These are phyloP conservation scores for Sussaba pulchella DNA, from an alignment of 2,888 invertebrate genomes.

Conservation along the genomic window DNA sequence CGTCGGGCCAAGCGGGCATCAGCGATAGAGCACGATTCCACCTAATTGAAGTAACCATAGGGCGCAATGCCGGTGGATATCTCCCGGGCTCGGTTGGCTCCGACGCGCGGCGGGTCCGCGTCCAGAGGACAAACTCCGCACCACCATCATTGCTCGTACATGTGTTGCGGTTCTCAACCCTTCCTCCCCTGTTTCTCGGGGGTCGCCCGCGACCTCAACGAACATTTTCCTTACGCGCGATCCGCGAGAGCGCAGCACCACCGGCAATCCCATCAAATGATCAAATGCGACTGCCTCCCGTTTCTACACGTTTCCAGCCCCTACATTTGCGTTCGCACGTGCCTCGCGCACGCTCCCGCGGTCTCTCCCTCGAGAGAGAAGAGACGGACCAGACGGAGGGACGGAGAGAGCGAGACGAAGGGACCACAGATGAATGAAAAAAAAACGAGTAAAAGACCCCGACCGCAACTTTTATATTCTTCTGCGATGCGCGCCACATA, in stretches of 20 bases:
- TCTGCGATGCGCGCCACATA: conserved; percentile 17
- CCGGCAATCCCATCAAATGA: conserved; percentile 78
- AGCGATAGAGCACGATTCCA: conserved; percentile 78
- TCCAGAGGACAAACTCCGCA: conserved; percentile 49
- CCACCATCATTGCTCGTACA: conserved; percentile 10
- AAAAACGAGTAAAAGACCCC: too few species aligned
- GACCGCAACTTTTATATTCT: conserved; percentile 23
- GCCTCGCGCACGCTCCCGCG: conserved; percentile 69
- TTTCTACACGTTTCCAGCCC: conserved; percentile 73
- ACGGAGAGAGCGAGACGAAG: too few species aligned
- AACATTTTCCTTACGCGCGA: conserved; percentile 57
- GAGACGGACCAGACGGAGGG: background rate
- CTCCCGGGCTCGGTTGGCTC: conserved; percentile 61
- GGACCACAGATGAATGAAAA: too few species aligned
- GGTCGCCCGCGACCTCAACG: conserved; percentile 3
- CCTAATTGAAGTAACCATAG: conserved; percentile 84
- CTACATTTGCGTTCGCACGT: conserved; percentile 80
- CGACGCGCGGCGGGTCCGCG: conserved; percentile 7
- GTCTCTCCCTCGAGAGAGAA: conserved; percentile 30
- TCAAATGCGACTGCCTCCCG: conserved; percentile 80
- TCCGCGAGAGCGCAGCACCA: conserved; percentile 69
- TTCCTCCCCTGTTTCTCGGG: conserved; percentile 25
- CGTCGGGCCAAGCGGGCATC: conserved; percentile 55
- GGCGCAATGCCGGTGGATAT: conserved; percentile 77
- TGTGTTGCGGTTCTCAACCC: background rate